phyloP scores from a whole-genome alignment of 92 coral and sea anemone genomes.

The Siderastrea siderea region DNA sequence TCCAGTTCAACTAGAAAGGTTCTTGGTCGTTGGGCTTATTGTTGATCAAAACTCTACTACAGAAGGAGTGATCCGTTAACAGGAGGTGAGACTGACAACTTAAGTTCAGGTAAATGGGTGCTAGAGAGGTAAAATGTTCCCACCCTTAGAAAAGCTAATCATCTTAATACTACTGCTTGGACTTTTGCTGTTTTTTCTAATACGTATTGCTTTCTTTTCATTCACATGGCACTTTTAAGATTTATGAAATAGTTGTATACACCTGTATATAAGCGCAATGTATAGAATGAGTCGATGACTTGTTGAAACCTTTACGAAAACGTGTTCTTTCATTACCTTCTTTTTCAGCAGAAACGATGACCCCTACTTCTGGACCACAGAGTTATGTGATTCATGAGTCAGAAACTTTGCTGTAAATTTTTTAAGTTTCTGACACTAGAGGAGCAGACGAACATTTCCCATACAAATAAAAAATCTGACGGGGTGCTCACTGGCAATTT shows the following conservation, averaged over 20 bases:
- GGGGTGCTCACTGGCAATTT: no score
- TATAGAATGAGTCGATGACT: no score
- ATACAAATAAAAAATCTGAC: no score
- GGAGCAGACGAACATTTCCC: no score
- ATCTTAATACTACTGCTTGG: neutral
- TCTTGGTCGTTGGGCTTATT: neutral
- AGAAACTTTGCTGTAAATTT: no score
- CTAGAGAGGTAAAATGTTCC: neutral
- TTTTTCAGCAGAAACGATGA: neutral
- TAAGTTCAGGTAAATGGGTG: conserved; percentile 4
- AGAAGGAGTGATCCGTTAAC: neutral
- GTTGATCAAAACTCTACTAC: neutral
- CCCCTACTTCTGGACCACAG: conserved; percentile 11
- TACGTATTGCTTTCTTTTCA: conserved; percentile 9
- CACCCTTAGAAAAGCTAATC: neutral
- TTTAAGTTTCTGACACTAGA: no score
- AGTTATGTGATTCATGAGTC: conserved; percentile 2
- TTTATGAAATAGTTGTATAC: neutral
- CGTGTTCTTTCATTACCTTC: neutral
- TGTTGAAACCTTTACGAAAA: no score
- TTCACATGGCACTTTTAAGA: neutral
- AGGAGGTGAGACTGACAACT: neutral
- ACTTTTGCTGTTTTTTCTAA: neutral
- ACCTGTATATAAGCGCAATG: no score
- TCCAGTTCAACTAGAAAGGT: neutral